A percentile compares a stretch with the other conserved stretches of the same genome.
phyloP scores from a whole-genome alignment of 2,888 invertebrate genomes.

The Toxonevra muliebris region DNA sequence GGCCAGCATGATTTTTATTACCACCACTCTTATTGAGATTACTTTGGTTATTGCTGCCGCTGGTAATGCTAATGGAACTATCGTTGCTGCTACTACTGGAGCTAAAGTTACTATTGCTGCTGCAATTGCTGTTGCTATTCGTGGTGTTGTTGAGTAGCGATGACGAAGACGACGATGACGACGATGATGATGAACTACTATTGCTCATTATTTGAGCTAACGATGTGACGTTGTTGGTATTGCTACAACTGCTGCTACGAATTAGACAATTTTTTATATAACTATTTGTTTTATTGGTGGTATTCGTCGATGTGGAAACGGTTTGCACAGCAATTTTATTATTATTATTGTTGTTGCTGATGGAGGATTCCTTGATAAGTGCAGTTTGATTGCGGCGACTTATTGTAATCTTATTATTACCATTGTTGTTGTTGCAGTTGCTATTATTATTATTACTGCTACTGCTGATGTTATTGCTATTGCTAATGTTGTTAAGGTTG shows the following conservation, averaged over 20 bases:
- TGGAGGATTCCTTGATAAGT: constrained; percentile 10
- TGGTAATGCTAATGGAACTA: constrained; percentile 48
- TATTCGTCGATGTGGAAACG: constrained; percentile 45
- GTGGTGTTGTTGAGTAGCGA: constrained; percentile 46
- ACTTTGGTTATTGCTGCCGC: constrained; percentile 42
- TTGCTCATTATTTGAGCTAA: constrained; percentile 61
- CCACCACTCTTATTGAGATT: constrained; percentile 41
- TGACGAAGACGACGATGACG: constrained; percentile 49
- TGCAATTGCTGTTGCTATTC: constrained; percentile 48
- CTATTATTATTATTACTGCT: constrained; percentile 40
- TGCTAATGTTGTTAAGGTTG: constrained; percentile 22
- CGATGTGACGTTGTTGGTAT: constrained; percentile 58
- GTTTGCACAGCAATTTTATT: constrained; percentile 40
- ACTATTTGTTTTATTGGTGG: constrained; percentile 49
- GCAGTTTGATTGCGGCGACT: constrained; percentile 31
- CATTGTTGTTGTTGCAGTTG: constrained; percentile 25
- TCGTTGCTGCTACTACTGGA: constrained; percentile 41
- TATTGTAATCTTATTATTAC: constrained; percentile 30
- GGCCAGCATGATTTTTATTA: constrained; percentile 49
- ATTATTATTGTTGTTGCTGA: constrained; percentile 31
- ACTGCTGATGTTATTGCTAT: constrained; percentile 28
- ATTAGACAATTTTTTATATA: constrained; percentile 60
- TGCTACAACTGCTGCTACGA: constrained; percentile 61
- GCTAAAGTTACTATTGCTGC: constrained; percentile 45
- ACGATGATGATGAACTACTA: constrained; percentile 53